These are phyloP conservation scores for Dasyurus viverrinus DNA, from an alignment of 2,113 vertebrate genomes.

Conservation along the genomic window DNA sequence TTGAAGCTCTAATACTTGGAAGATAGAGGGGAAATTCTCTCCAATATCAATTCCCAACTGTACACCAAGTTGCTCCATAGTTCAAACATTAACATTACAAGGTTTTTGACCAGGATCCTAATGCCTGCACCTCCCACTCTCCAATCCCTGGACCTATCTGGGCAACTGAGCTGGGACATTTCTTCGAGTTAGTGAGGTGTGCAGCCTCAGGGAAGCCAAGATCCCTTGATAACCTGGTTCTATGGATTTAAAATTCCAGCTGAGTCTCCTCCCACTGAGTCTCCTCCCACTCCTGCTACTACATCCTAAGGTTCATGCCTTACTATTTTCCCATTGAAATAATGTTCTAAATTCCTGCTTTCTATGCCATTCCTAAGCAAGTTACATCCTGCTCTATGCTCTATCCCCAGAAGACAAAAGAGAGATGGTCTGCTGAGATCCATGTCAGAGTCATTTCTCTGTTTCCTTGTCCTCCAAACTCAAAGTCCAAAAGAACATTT, in stretches of 20 bases:
- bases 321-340: not conserved
- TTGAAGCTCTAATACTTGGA: not conserved
- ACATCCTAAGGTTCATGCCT: not conserved
- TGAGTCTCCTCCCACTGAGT: not conserved
- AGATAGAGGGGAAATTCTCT: not conserved
- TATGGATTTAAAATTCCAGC: not conserved
- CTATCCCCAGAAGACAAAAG: not conserved
- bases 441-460: not conserved
- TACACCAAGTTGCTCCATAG: not conserved
- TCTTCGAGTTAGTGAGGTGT: conserved; percentile 39
- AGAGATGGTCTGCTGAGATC: not conserved
- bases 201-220: not conserved
- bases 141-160: not conserved
- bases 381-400: not conserved
- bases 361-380: not conserved
- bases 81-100: not conserved
- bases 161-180: conserved; percentile 4
- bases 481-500: not conserved
- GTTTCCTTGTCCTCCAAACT: not conserved
- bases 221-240: not conserved
- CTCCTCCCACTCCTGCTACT: not conserved
- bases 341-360: not conserved
- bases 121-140: not conserved
- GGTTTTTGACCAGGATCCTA: conserved; percentile 7
- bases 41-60: not conserved